phyloP scores from a whole-genome alignment of 2,797 vertebrate genomes.

The Falco novaeseelandiae region DNA sequence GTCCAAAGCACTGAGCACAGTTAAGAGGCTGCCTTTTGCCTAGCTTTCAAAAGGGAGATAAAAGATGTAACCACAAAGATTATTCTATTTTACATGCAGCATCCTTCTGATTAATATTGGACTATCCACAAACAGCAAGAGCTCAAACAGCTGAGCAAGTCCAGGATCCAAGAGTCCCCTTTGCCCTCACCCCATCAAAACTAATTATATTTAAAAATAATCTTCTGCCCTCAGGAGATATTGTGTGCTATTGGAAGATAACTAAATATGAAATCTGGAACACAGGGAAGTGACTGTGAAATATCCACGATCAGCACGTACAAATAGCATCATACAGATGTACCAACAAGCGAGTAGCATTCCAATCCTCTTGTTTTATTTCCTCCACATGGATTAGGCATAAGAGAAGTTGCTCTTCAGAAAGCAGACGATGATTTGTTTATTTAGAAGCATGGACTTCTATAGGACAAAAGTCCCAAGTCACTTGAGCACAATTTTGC shows the following conservation, averaged over 20 bases:
- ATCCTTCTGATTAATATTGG: slow-evolving; percentile 26
- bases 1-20: background rate
- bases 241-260: background rate
- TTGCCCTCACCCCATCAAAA: background rate
- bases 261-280: slow-evolving; percentile 24
- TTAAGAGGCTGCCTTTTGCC: background rate
- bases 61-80: background rate
- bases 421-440: background rate
- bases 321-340: background rate
- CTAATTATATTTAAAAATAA: slow-evolving; percentile 24
- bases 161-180: background rate
- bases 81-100: background rate
- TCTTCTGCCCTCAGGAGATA: slow-evolving; percentile 13
- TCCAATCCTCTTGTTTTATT: background rate
- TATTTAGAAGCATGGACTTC: background rate
- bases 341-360: background rate
- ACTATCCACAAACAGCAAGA: background rate
- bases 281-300: background rate
- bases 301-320: background rate
- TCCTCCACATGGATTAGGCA: background rate
- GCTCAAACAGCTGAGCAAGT: slow-evolving; percentile 2
- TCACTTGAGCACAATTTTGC: background rate
- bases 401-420: background rate
- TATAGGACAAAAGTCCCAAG: background rate
- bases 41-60: background rate